Evolutionary conservation across 1,140 invertebrate species (phyloP), one percentile per base, ranked within the genome.

Genomic region (Achroia grisella): DNA sequence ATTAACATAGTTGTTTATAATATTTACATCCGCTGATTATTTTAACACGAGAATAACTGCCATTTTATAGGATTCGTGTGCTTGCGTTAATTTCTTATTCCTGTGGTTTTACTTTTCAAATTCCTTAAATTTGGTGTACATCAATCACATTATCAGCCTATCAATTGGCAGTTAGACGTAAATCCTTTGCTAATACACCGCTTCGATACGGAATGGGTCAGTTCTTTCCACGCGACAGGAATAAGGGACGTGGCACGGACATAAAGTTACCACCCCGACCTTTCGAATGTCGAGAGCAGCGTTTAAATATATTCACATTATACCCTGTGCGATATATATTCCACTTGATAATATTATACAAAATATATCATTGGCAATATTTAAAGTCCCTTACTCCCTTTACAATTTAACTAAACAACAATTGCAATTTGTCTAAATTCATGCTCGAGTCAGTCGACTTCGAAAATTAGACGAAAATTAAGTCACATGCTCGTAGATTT

Each of bases 211-310:
- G 69, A 72, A 68, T 75, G 66, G 34, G 59, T 83, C 79, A 80
- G 76, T 83, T 79, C 76, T 78, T 78, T 80, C 62, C 70, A 72
- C 72, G 48, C 62, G 58, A 61, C 46, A 64, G 75, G 75, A 74
- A 73, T 78, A 80, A 84, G 80, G 77, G 80, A 84, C 77, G 56
- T 71, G 71, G 70, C 79, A 79, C 74, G 68, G 72, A 82, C 56
- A 48, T 37, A 34, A 48, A 41, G 48, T 40, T 3, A 39, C 49
- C 52, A 49, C 29, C 35, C 37, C 35, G 35, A 37, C 35, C 17
- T 17, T 1, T 33, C 29, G 12, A 12, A 39, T 29, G 33, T 31
- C 48, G 45, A 37, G 17, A 50, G 46, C 57, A 48, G 56, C 49
- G 57, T 44, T 52, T 44, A 60, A 51, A 67, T 72, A 67, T 69